Evolutionary conservation across 30 jellyfish, hydroid and myxozoan genomes (phyloP).

Genomic region (Hydractinia echinata): DNA sequence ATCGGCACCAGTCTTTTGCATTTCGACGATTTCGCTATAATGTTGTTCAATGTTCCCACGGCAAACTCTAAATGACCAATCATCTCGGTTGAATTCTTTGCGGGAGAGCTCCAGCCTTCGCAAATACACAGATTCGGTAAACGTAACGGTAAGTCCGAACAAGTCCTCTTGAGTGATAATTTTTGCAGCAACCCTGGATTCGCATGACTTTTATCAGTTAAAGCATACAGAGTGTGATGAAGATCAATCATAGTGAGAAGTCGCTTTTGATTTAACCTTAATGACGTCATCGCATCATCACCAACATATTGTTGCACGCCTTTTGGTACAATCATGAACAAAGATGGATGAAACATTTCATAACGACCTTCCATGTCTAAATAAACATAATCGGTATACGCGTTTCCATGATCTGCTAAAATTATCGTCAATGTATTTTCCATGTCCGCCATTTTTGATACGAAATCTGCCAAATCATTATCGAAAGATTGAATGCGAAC

Average conservation of each 20-base stretch:
- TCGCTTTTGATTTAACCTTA: slow-evolving; percentile 61
- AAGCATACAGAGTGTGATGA: slow-evolving; percentile 37
- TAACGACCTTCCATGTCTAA: slow-evolving; percentile 72
- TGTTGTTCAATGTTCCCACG: slow-evolving; percentile 73
- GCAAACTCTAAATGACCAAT: slow-evolving; percentile 74
- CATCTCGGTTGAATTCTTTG: slow-evolving; percentile 49
- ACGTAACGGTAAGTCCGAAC: slow-evolving; percentile 58
- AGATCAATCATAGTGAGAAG: slow-evolving; percentile 68
- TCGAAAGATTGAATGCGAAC: slow-evolving; percentile 73
- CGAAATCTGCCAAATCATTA: slow-evolving; percentile 49
- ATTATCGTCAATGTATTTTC: slow-evolving; percentile 68
- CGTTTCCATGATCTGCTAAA: slow-evolving; percentile 91
- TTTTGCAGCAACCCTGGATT: slow-evolving; percentile 39
- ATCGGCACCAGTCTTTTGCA: slow-evolving; percentile 57
- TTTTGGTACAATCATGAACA: slow-evolving; percentile 71
- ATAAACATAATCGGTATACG: slow-evolving; percentile 63
- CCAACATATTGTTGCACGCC: slow-evolving; percentile 39
- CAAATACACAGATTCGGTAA: slow-evolving; percentile 77
- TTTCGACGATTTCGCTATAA: slow-evolving; percentile 27
- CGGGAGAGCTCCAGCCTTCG: slow-evolving; percentile 72
- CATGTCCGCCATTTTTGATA: slow-evolving; percentile 32
- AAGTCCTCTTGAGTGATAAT: slow-evolving; percentile 42
- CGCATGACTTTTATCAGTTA: background rate
- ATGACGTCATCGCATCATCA: slow-evolving; percentile 26
- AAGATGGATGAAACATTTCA: slow-evolving; percentile 85